These are phyloP conservation scores for Mionectes olivaceus DNA, from an alignment of 2,797 vertebrate genomes.

Conservation along the genomic window DNA sequence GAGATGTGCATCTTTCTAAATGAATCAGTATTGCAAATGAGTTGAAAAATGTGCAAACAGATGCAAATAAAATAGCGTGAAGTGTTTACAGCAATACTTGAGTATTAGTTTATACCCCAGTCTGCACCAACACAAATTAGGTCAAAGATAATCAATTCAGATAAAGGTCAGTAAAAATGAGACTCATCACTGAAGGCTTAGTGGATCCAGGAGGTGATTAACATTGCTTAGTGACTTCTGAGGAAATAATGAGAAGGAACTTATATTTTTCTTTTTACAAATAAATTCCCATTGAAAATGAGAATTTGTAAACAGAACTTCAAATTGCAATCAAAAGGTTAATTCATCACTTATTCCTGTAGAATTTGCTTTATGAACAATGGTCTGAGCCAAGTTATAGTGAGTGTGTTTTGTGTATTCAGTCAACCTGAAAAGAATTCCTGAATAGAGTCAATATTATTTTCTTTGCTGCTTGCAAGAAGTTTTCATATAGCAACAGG, in stretches of 20 bases:
- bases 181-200: not conserved
- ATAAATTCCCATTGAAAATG: not conserved
- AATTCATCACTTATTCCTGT: not conserved
- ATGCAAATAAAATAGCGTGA: not conserved
- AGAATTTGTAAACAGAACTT: not conserved
- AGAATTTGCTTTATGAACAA: not conserved
- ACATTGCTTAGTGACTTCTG: not conserved
- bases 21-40: not conserved
- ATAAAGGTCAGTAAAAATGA: not conserved
- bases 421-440: not conserved
- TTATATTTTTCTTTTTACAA: not conserved
- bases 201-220: not conserved
- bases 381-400: not conserved
- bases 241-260: not conserved
- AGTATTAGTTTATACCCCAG: not conserved
- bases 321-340: not conserved
- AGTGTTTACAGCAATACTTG: not conserved
- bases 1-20: not conserved
- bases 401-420: not conserved
- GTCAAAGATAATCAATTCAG: not conserved
- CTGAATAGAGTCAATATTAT: not conserved
- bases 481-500: slow-evolving; percentile 24
- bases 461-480: not conserved
- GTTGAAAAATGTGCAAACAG: not conserved
- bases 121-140: not conserved